Conservation (phyloP, 1,140 invertebrate species). For the Brachionus manjavacas region DNA sequence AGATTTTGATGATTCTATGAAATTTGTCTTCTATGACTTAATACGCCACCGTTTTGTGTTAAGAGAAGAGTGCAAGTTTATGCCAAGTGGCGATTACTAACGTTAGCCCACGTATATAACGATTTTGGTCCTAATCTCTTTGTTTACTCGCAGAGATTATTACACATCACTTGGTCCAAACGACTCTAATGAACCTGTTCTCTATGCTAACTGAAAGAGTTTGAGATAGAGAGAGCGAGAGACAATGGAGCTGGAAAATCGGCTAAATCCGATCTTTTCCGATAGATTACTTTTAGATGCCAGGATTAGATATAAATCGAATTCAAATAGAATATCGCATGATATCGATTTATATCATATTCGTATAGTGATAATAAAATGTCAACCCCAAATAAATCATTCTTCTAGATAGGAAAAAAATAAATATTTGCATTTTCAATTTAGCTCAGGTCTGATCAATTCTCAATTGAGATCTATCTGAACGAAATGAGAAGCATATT, state of each 20-base stretch:
- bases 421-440: constrained; percentile 20
- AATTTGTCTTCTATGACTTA: too few relatives aligned
- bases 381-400: constrained; percentile 15
- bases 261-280: constrained; percentile 11
- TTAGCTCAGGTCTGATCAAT: neutral
- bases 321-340: constrained; percentile 7
- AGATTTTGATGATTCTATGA: too few relatives aligned
- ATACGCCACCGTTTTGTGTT: too few relatives aligned
- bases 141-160: constrained; percentile 18
- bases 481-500: neutral
- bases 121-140: neutral
- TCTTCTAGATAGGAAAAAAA: neutral
- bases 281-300: constrained; percentile 27
- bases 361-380: neutral
- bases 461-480: neutral
- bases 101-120: neutral
- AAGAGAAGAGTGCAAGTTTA: neutral
- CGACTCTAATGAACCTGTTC: constrained; percentile 31
- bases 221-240: neutral
- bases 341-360: constrained; percentile 27
- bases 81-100: neutral
- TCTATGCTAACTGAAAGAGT: neutral
- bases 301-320: neutral
- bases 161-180: constrained; percentile 10
- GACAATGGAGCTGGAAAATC: neutral